Conservation (phyloP, 1,140 invertebrate genomes). For the Drosophila santomea region DNA sequence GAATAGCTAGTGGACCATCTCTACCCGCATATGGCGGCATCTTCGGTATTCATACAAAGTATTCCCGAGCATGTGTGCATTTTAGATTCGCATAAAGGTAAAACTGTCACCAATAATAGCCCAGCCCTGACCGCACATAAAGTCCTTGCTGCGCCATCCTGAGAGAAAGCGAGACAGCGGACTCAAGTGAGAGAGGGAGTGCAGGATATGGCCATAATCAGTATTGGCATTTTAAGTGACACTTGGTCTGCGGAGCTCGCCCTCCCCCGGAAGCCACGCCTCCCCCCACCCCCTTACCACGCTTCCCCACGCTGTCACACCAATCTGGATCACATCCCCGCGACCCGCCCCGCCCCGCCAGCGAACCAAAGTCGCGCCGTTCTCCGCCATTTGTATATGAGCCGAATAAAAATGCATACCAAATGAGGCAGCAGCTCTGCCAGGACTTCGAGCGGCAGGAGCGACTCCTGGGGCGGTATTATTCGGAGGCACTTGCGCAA, state of each 20-base stretch:
- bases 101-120: slow-evolving; percentile 82
- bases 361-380: slow-evolving; percentile 43
- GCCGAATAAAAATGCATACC: slow-evolving; percentile 83
- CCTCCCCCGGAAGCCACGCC: not conserved
- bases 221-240: slow-evolving; percentile 80
- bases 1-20: not conserved
- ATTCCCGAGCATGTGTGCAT: slow-evolving; percentile 34
- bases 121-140: slow-evolving; percentile 71
- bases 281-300: too few species aligned
- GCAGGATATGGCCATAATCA: slow-evolving; percentile 57
- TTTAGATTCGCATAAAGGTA: slow-evolving; percentile 70
- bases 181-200: not conserved
- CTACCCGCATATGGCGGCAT: not conserved
- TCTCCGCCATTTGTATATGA: slow-evolving; percentile 78
- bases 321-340: slow-evolving; percentile 11
- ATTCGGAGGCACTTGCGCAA: slow-evolving; percentile 71
- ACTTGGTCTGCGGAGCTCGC: slow-evolving; percentile 40
- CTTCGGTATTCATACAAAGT: slow-evolving; percentile 1
- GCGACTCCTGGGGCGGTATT: slow-evolving; percentile 24
- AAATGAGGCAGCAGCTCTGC: slow-evolving; percentile 64
- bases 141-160: slow-evolving; percentile 46
- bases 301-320: slow-evolving; percentile 1
- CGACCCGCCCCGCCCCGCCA: not conserved
- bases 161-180: slow-evolving; percentile 21
- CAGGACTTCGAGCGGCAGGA: slow-evolving; percentile 5